phyloP scores from a whole-genome alignment of 2,797 vertebrate species.

The Enteromius fasciolatus region DNA sequence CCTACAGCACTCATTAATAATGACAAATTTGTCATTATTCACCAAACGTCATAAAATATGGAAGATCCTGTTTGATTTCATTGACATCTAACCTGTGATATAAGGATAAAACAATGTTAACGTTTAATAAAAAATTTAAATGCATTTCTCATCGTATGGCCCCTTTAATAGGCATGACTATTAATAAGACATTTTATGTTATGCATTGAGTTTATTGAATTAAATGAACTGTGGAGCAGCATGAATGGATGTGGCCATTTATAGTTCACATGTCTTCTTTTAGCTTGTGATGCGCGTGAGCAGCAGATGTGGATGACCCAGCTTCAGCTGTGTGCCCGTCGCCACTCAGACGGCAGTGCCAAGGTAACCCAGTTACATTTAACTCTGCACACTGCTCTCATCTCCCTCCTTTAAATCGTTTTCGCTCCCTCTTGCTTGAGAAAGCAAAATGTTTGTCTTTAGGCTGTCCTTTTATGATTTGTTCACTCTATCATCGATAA shows the following conservation, averaged over 20 bases:
- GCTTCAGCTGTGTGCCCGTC: conserved; percentile 87
- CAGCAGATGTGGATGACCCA: conserved; percentile 92
- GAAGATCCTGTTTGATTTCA: background rate
- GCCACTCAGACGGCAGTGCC: conserved; percentile 83
- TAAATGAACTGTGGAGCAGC: background rate
- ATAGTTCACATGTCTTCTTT: conserved; percentile 32
- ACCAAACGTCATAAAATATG: background rate
- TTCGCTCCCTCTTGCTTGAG: conserved; percentile 4
- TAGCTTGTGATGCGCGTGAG: conserved; percentile 86
- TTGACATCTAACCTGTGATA: background rate
- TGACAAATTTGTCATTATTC: background rate
- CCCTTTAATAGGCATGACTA: background rate
- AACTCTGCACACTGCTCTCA: conserved; percentile 24
- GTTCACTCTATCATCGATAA: conserved; percentile 13
- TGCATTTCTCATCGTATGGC: background rate
- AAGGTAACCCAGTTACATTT: conserved; percentile 78
- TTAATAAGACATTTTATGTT: background rate
- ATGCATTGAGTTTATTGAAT: background rate
- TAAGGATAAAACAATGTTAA: background rate
- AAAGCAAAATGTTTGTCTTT: conserved; percentile 4
- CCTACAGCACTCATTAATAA: background rate
- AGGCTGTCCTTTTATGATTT: conserved; percentile 16
- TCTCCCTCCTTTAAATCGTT: conserved; percentile 22
- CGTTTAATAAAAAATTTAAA: background rate
- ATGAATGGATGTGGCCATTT: conserved; percentile 13